Evolutionary conservation across 2,888 invertebrate genomes (phyloP), one percentile per base, ranked within the genome.

Genomic region (Euplagia quadripunctaria): DNA sequence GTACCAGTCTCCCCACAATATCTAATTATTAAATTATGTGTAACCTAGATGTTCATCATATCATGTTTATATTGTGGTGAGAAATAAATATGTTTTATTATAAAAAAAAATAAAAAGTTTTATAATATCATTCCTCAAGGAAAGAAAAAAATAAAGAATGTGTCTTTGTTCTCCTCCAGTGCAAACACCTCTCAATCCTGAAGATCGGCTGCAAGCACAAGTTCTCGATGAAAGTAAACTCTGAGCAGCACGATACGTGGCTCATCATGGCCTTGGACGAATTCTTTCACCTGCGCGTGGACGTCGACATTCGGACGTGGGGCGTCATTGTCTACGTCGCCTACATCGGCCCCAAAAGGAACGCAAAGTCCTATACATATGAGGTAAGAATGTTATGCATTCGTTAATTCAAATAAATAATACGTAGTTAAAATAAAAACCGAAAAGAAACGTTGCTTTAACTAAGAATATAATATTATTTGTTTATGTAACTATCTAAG

Each of bases 301-400:
- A 93, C 82, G 91, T 94, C 31, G 92, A 94, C 79, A 86, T 92
- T 51, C 91, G 91, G 75, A 85, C 91, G 31, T 92, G 93, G 92
- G 93, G 94, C 70, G 85, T 94, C 68, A 81, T 90, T 74, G 88
- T 94, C 14, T 91, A 90, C 84, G 94, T 95, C 78, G 89, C 93
- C 0, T 96, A 93, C 85, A 91, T 96, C 76, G 96, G 96, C 1
- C 96, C 96, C 65, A 92, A 93, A 85, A 90, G 90, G 74, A 89
- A 91, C 43, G 92, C 95, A 0, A 85, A 84, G 66, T 85, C 90
- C 61, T 96, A 83, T 74, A 87, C 86, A 0, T 96, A 96, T 74
- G 90, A 93, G 92, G 94, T 94, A 71, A 65, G 72, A 31, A 31
- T 6, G 0, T 55, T 17, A 43, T 61, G 6, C 43, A 41, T 41